phyloP scores from a whole-genome alignment of 2,888 invertebrate species.

The Acleris sparsana region DNA sequence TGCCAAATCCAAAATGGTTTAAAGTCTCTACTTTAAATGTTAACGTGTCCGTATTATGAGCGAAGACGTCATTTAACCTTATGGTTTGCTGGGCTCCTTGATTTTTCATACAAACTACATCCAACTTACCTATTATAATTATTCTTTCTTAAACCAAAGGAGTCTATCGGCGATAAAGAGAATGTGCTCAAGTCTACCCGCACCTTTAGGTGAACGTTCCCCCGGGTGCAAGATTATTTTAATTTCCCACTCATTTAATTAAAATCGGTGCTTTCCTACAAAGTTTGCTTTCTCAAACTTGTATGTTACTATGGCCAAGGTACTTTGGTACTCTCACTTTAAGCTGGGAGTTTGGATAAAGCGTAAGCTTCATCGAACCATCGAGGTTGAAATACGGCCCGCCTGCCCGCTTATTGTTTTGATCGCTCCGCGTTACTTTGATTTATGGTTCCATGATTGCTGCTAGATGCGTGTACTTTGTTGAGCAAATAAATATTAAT shows the following conservation, averaged over 20 bases:
- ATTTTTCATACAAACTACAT: too few relatives aligned
- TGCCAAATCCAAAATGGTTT: too few relatives aligned
- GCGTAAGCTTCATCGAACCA: too few relatives aligned
- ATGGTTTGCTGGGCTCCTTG: too few relatives aligned
- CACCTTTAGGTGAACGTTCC: background rate
- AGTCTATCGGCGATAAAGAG: background rate
- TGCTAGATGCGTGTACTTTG: slow-evolving; percentile 70
- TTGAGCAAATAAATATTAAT: slow-evolving; percentile 76
- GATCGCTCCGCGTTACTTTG: slow-evolving; percentile 78
- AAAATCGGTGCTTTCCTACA: slow-evolving; percentile 43
- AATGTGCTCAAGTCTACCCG: too few relatives aligned
- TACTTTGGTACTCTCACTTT: too few relatives aligned
- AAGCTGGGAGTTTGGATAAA: too few relatives aligned
- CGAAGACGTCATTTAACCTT: too few relatives aligned
- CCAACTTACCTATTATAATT: too few relatives aligned
- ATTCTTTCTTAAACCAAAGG: background rate
- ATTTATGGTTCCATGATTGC: slow-evolving; percentile 81
- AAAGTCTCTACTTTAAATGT: too few relatives aligned
- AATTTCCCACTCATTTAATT: slow-evolving; percentile 44
- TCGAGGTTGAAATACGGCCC: slow-evolving; percentile 42
- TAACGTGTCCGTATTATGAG: too few relatives aligned
- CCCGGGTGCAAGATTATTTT: slow-evolving; percentile 15
- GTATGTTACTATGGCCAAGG: too few relatives aligned
- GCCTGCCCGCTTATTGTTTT: slow-evolving; percentile 70
- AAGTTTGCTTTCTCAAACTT: slow-evolving; percentile 45